Percentiles rank a stretch among this genome's conserved stretches.
Evolutionary conservation across 2,797 vertebrate species (phyloP).

Genomic region (Sus cebifrons): DNA sequence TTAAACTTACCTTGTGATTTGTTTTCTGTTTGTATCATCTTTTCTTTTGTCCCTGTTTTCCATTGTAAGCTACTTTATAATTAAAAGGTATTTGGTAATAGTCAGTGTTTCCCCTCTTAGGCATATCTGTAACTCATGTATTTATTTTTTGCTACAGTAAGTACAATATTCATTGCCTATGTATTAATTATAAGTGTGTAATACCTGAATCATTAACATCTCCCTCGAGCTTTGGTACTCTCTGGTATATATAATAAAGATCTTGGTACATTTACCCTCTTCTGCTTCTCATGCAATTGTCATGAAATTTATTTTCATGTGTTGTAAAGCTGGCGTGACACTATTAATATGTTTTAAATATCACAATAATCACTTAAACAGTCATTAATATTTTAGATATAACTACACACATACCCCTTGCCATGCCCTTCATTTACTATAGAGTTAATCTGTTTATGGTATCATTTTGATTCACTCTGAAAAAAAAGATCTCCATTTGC

Average conservation of each 20-base stretch:
- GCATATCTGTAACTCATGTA: not conserved
- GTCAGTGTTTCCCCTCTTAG: not conserved
- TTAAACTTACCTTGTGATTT: not conserved
- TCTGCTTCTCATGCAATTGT: not conserved
- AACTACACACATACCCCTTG: not conserved
- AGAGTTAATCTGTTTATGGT: not conserved
- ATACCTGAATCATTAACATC: not conserved
- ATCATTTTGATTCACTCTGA: not conserved
- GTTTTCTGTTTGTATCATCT: not conserved
- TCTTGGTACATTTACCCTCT: not conserved
- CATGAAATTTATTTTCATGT: not conserved
- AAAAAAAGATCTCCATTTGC: not conserved
- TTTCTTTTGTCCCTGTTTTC: not conserved
- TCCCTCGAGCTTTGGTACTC: not conserved
- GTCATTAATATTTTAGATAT: not conserved
- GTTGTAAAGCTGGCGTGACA: not conserved
- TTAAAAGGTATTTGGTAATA: not conserved
- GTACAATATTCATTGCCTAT: not conserved
- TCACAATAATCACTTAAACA: not conserved
- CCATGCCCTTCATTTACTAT: not conserved
- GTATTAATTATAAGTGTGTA: not conserved
- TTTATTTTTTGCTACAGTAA: not conserved
- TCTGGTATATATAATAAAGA: not conserved
- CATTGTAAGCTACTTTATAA: not conserved
- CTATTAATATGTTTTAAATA: not conserved